Evolutionary conservation across 37 sponge, comb jelly and placozoan genomes (phyloP), one percentile per base, ranked within the genome.

Genomic region (Hormiphora californensis): DNA sequence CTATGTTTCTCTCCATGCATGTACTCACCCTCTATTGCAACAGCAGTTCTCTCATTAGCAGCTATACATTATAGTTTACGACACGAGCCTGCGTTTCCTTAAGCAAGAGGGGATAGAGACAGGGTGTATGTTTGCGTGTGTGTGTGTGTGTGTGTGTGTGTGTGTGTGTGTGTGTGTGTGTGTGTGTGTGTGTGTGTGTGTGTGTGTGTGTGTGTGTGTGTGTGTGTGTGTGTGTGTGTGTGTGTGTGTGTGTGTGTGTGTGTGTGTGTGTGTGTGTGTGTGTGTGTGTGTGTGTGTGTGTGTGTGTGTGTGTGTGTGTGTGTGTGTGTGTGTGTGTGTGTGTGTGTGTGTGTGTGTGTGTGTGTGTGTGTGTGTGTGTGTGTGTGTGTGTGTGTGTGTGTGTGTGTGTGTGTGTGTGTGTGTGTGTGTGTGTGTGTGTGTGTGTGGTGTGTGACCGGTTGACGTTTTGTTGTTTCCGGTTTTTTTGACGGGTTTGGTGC

Each of bases 231-330:
- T 67, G 68, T 67, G 68, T 67, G 68, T 67, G 68, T 67, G 68
- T 67, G 68, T 67, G 68, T 67, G 68, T 67, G 68, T 67, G 68
- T 67, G 68, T 67, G 68, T 67, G 68, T 67, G 68, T 67, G 68
- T 67, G 68, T 67, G 32, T 67, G 68, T 67, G 68, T 67, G 68
- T 67, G 68, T 67, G 68, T 67, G 35, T 67, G 68, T 67, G 68
- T 67, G 68, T 67, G 68, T 67, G 68, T 67, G 32, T 67, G 68
- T 67, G 68, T 67, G 68, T 67, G 68, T 67, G 68, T 67, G 68
- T 67, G 68, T 67, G 68, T 67, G 68, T 67, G 68, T 67, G 68
- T 67, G 68, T 67, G 68, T 67, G 68, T 67, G 68, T 67, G 68
- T 67, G 68, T 67, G 68, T 30, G 68, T 67, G 68, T 67, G 68